These are phyloP conservation scores for Microtus montanus DNA, from an alignment of 2,113 vertebrate species.

Conservation along the genomic window DNA sequence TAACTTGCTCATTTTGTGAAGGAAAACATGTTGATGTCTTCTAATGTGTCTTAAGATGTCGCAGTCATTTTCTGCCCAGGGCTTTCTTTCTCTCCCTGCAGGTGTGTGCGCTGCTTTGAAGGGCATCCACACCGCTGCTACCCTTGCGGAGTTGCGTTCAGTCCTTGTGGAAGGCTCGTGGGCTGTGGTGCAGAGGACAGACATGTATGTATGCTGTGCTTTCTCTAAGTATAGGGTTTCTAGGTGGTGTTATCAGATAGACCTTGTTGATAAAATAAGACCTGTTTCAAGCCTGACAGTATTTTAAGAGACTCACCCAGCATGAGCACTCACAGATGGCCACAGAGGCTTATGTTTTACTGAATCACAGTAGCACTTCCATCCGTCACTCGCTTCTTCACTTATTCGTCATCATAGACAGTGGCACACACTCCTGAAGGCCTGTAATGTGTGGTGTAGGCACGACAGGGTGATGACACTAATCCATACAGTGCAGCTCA, in stretches of 20 bases:
- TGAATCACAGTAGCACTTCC: neutral
- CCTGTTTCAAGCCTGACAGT: neutral
- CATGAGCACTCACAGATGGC: neutral
- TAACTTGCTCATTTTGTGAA: neutral
- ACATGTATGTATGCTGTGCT: constrained; percentile 81
- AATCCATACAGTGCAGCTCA: too few relatives aligned
- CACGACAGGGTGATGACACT: too few relatives aligned
- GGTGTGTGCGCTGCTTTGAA: constrained; percentile 82
- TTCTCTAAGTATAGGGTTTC: fast-evolving
- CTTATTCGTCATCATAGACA: neutral
- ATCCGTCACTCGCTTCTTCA: neutral
- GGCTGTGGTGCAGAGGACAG: constrained; percentile 93
- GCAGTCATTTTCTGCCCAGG: neutral
- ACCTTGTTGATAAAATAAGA: too few relatives aligned
- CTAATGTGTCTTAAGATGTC: neutral
- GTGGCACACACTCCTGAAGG: fast-evolving
- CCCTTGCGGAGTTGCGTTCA: constrained; percentile 88
- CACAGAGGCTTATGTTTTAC: neutral
- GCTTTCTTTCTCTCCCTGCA: neutral
- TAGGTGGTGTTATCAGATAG: fast-evolving
- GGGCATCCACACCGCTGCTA: constrained; percentile 87
- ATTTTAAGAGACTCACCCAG: neutral
- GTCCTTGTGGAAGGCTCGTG: constrained; percentile 91
- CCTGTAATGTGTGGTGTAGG: neutral
- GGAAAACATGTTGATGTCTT: neutral